Conservation (phyloP, 2,797 vertebrate species). For the Euthynnus affinis region DNA sequence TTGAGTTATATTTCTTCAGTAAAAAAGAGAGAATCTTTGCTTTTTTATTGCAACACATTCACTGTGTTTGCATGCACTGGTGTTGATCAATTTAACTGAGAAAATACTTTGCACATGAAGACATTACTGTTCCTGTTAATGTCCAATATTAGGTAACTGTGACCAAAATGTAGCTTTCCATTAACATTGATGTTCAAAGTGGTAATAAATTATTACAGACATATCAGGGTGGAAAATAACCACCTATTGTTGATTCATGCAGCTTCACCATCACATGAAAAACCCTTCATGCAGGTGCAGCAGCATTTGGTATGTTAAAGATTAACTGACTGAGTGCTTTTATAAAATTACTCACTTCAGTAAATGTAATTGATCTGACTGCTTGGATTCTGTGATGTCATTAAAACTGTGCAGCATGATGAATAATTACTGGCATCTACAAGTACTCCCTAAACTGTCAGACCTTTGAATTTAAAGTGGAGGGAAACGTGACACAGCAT, state of each 20-base stretch:
- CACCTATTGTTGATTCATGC: not conserved
- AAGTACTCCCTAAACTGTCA: not conserved
- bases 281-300: not conserved
- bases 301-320: not conserved
- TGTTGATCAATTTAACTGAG: constrained; percentile 28
- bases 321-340: not conserved
- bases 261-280: not conserved
- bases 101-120: constrained; percentile 17
- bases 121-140: not conserved
- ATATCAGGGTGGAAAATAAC: constrained; percentile 32
- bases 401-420: not conserved
- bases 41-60: not conserved
- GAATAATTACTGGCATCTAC: not conserved
- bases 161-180: constrained; percentile 39
- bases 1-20: not conserved
- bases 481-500: not conserved
- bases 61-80: not conserved
- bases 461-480: not conserved
- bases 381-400: not conserved
- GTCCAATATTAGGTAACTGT: constrained; percentile 24
- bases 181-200: not conserved
- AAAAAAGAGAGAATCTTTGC: not conserved
- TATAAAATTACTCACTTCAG: not conserved
- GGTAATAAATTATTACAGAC: not conserved
- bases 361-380: not conserved